A percentile compares a stretch with the other conserved stretches of the same genome.
These are phyloP conservation scores for Tetrapedia diversipes DNA, from an alignment of 2,888 invertebrate genomes.

Conservation along the genomic window DNA sequence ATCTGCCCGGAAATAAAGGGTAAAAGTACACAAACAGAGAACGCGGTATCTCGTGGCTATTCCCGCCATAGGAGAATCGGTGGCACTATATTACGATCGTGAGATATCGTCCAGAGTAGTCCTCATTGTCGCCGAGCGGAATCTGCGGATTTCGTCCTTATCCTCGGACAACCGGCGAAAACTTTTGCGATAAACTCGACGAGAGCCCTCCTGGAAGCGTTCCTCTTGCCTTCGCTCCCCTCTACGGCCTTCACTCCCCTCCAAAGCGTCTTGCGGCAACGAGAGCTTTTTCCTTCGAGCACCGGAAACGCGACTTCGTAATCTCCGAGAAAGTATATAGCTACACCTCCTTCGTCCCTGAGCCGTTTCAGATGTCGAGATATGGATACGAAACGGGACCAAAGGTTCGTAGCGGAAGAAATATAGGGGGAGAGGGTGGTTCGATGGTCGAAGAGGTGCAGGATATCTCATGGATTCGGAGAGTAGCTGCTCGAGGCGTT, in stretches of 20 bases:
- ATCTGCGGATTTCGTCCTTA: conserved; percentile 66
- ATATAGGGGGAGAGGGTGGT: conserved; percentile 46
- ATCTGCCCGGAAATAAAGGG: conserved; percentile 9
- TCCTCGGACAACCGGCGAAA: conserved; percentile 67
- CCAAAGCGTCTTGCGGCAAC: not conserved
- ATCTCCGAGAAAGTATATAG: conserved; percentile 64
- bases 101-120: conserved; percentile 56
- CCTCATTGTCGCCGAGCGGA: conserved; percentile 61
- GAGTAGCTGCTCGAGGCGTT: conserved; percentile 77
- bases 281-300: conserved; percentile 49
- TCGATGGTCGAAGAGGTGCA: conserved; percentile 46
- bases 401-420: conserved; percentile 43
- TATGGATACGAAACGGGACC: conserved; percentile 56
- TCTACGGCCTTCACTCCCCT: not conserved
- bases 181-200: conserved; percentile 65
- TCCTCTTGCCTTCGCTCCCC: not conserved
- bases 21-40: conserved; percentile 37
- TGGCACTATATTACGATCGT: conserved; percentile 58
- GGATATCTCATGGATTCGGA: conserved; percentile 73
- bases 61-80: conserved; percentile 49
- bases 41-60: conserved; percentile 52
- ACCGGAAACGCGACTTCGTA: conserved; percentile 63
- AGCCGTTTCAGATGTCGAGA: conserved; percentile 56
- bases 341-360: conserved; percentile 49
- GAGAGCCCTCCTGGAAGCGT: conserved; percentile 46